Evolutionary conservation across 2,797 vertebrate species (phyloP).

Genomic region (Phoxinus dragarum): DNA sequence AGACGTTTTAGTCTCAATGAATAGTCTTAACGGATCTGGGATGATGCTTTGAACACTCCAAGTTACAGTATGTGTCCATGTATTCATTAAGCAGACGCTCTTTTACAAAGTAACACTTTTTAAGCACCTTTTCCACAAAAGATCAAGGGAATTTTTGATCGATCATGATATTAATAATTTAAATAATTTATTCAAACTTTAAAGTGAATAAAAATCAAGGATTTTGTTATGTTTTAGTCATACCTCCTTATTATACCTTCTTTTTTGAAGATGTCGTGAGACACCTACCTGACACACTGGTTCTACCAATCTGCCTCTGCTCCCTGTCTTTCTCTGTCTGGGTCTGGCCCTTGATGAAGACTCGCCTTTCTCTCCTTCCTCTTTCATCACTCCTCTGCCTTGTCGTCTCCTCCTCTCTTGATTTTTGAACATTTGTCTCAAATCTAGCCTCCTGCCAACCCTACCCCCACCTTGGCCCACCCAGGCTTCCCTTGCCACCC

Average conservation of each 20-base stretch:
- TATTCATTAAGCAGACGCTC: background rate
- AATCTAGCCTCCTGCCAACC: conserved; percentile 66
- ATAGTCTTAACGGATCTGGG: background rate
- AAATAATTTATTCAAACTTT: background rate
- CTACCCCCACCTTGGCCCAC: conserved; percentile 57
- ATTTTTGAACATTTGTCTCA: conserved; percentile 62
- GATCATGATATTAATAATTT: background rate
- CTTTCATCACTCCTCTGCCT: conserved; percentile 51
- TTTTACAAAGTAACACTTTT: background rate
- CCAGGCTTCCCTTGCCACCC: conserved; percentile 60
- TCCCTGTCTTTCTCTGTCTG: conserved; percentile 6
- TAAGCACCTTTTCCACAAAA: background rate
- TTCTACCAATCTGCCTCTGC: conserved; percentile 21
- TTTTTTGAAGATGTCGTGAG: conserved; percentile 55
- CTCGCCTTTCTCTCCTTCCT: conserved; percentile 42
- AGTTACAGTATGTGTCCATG: background rate
- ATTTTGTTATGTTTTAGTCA: conserved; percentile 3
- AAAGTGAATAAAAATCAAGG: background rate
- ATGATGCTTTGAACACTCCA: background rate
- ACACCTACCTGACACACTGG: conserved; percentile 49
- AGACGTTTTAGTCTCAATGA: background rate
- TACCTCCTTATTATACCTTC: conserved; percentile 55
- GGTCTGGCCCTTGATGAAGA: background rate
- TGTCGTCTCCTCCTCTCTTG: conserved; percentile 20
- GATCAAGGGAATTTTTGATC: background rate